These are phyloP conservation scores for Diadophis punctatus DNA, from an alignment of 2,113 vertebrate species.

Conservation along the genomic window DNA sequence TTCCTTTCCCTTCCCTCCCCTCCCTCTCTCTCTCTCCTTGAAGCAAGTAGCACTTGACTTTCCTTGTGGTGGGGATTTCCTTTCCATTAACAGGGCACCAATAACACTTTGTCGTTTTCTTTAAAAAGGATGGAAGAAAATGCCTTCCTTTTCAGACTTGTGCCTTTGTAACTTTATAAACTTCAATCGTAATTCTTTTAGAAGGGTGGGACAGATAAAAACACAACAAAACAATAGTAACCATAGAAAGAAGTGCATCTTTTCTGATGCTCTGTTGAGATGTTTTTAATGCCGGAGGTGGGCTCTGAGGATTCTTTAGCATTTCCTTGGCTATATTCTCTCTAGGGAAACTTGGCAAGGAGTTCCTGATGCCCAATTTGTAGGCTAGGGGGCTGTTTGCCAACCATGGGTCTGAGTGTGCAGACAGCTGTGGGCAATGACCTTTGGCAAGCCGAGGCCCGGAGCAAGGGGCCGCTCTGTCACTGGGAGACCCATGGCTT, in stretches of 20 bases:
- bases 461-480: neutral
- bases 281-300: neutral
- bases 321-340: neutral
- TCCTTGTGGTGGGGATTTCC: neutral
- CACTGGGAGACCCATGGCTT: neutral
- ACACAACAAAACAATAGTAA: neutral
- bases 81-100: neutral
- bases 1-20: accelerated
- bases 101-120: neutral
- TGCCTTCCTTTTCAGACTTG: neutral
- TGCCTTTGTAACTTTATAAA: neutral
- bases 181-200: neutral
- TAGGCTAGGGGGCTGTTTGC: neutral
- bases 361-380: neutral
- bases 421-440: neutral
- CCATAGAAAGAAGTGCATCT: neutral
- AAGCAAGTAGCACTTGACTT: neutral
- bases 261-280: neutral
- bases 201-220: neutral
- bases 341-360: neutral
- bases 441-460: neutral
- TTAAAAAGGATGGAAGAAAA: neutral
- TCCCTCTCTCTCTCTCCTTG: neutral
- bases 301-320: neutral
- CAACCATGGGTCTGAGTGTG: neutral